Conservation (phyloP, 1,140 invertebrate species). For the Panagrolaimus sp. region DNA sequence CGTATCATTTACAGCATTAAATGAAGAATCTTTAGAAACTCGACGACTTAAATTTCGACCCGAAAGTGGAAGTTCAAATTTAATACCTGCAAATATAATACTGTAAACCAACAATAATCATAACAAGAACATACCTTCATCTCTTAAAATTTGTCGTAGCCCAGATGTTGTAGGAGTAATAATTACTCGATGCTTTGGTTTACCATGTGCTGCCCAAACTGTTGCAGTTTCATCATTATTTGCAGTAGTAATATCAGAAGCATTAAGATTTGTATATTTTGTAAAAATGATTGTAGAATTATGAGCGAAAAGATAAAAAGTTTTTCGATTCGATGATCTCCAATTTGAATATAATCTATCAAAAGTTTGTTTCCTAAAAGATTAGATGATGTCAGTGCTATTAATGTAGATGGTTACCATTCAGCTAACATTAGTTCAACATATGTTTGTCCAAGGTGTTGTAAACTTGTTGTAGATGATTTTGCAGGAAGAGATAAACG, state of each 20-base stretch:
- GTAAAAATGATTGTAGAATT: neutral
- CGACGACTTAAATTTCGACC: neutral
- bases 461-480: no score
- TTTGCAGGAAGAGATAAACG: neutral
- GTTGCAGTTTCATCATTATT: neutral
- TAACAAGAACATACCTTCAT: neutral
- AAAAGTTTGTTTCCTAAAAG: neutral
- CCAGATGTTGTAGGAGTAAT: slow-evolving; percentile 1
- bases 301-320: slow-evolving; percentile 2
- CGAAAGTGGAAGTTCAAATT: neutral
- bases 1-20: no score
- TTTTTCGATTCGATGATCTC: neutral
- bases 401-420: neutral
- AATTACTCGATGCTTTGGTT: neutral
- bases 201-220: neutral
- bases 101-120: neutral
- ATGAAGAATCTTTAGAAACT: no score
- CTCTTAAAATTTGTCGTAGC: neutral
- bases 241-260: neutral
- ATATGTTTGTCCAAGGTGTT: neutral
- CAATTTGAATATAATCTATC: neutral
- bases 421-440: neutral
- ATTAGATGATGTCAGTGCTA: no score
- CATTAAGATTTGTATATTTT: neutral
- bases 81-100: neutral